These are phyloP conservation scores for Drosophila navojoa DNA, from an alignment of 1,140 invertebrate species.

Conservation along the genomic window DNA sequence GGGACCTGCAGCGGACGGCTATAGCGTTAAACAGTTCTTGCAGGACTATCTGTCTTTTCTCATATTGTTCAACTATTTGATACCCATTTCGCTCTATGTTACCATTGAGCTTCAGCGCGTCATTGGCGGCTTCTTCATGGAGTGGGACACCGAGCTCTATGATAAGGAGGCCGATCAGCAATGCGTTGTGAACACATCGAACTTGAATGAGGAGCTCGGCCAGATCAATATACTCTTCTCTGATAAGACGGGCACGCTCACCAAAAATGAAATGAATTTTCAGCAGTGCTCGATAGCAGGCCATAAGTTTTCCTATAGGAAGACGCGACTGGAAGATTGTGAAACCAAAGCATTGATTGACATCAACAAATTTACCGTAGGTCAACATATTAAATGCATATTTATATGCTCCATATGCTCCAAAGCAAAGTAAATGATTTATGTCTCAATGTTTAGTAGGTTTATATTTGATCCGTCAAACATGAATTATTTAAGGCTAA, in stretches of 20 bases:
- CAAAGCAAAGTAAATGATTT: no score
- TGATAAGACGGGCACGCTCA: constrained; percentile 98
- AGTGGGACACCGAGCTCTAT: constrained; percentile 97
- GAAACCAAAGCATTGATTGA: constrained; percentile 51
- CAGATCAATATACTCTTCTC: constrained; percentile 97
- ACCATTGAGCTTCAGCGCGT: constrained; percentile 99
- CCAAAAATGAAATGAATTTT: constrained; percentile 99
- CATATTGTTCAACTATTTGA: constrained; percentile 99
- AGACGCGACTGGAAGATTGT: constrained; percentile 82
- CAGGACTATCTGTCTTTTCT: constrained; percentile 98
- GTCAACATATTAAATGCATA: constrained; percentile 7
- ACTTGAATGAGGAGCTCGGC: constrained; percentile 99
- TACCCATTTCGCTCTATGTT: constrained; percentile 99
- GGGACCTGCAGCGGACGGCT: constrained; percentile 70
- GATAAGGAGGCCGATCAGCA: constrained; percentile 95
- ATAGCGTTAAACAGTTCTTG: constrained; percentile 86
- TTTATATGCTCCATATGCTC: no score
- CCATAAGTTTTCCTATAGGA: constrained; percentile 87
- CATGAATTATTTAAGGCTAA: no score
- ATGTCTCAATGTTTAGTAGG: no score
- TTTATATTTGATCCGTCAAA: no score
- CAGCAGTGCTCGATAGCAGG: constrained; percentile 96
- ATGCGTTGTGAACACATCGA: constrained; percentile 98
- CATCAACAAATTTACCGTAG: constrained; percentile 83
- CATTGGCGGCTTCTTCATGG: constrained; percentile 93